Base-by-base conservation (phyloP, 1,140 invertebrate species). In the Aphidius ervi region DNA sequence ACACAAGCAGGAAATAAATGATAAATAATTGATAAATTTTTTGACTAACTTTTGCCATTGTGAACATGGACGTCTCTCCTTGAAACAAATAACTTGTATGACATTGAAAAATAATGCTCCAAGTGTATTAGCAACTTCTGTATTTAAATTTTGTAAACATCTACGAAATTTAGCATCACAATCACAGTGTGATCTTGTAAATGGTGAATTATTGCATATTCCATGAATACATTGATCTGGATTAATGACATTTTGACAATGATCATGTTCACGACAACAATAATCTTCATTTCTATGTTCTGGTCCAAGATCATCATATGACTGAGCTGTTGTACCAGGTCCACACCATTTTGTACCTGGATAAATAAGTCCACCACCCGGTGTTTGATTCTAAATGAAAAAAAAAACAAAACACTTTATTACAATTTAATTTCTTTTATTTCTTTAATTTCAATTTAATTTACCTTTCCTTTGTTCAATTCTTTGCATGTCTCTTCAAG, bases 191-290 rank as follows among this genome's bases (percentile, higher is more conserved):
- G 87, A 88, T 39, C 87, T 82, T 5, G 87, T 88, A 67, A 85
- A 87, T 3, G 84, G 82, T 3, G 86, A 86, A 40, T 81, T 82
- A 65, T 90, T 90, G 70, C 86, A 88, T 39, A 89, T 82, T 0
- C 86, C 86, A 50, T 85, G 80, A 46, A 82, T 80, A 63, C 87
- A 88, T 57, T 86, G 75, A 8, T 83, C 82, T 3, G 82, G 80
- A n/a, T 68, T 70, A 42, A 90, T 76, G 8, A 80, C 82, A 57
- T 83, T 77, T 2, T 85, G 84, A 63, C 91, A 93, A 65, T 85
- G 81, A 74, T 93, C 90, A 69, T 93, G 90, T 60, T 88, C 85
- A 20, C 90, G 81, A 69, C 90, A 92, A 64, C 90, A 93, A 1
- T 76, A 75, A 71, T 92, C 90, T 60, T 89, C 86, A 23, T 83